Evolutionary conservation across 2,888 invertebrate species (phyloP), one percentile per base, ranked within the genome.

Genomic region (Eristalis tenax): DNA sequence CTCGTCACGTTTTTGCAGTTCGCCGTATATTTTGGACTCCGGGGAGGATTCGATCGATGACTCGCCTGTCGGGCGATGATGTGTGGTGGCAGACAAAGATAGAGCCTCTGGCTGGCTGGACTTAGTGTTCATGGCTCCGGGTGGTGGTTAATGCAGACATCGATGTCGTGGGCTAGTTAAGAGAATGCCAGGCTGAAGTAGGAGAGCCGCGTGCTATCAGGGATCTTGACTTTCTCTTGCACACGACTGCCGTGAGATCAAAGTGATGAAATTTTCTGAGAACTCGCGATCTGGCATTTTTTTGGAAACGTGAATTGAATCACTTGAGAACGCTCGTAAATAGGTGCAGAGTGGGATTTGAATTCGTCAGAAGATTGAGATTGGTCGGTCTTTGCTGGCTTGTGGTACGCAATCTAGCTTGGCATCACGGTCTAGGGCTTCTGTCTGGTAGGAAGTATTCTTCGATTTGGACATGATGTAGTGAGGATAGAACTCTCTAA

Each of bases 1-100:
- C 83, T 66, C 28, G 78, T 82, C 86, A 86, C 86, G 86, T 82
- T 70, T 61, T 11, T 63, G 73, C 63, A 57, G 76, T 83, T 78
- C 68, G 61, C 26, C 26, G 65, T 71, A 66, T 65, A 71, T 75
- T 82, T 78, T 75, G 56, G 68, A 26, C 1, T 75, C 75, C 75
- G 43, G 28, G 50, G 75, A 83, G 78, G 74, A 83, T 66, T 78
- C 61, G 66, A 86, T 83, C 66, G 63, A 83, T 74, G 78, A 71
- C 64, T 71, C 28, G 32, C 50, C 59, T 61, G 50, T 11, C 57
- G 57, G 64, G n/a, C 68, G 32, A 2, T 56, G 56, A 40, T 64
- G 38, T 56, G 26, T 26, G 28, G 26, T 40, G 28, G 23, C 50
- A 18, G 50, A 50, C 18, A 18, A 8, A 18, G 18, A 50, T 6